Base-by-base conservation (phyloP, 1,140 invertebrate genomes). In the Drosophila kohkoa region DNA sequence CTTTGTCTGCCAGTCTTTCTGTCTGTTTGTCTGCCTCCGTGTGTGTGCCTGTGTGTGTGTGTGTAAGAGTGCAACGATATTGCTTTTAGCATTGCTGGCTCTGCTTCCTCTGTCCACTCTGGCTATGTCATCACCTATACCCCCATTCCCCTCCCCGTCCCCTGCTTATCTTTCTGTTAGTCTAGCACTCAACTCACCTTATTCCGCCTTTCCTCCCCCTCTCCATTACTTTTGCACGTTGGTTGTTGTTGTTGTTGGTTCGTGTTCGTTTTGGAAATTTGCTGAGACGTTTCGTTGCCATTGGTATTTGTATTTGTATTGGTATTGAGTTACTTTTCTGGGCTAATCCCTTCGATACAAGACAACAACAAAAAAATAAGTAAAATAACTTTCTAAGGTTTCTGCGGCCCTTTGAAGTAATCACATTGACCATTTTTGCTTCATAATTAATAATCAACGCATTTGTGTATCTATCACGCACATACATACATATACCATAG, bases 371-470 rank as follows among this genome's bases (percentile, higher is more conserved):
- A 13, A 5, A 43, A 43, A 48, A 64, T 54, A 60, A 55, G 8
- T 38, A 38, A 38, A 38, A 38, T 38, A 68, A 80, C 74, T 83
- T 81, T 73, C 75, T 83, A 83, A 66, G 77, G 81, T 74, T 85
- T 85, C 82, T 60, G 64, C 28, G 45, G 70, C 48, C 73, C 59
- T 64, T 65, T 78, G 71, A 81, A 82, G 74, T 81, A 77, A 88
- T 88, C 77, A 78, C 77, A 78, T 78, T 73, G 64, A 32, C 62
- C 79, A 70, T 79, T 82, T 82, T 77, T 67, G 77, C 62, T 81
- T 83, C 65, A 89, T 88, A 88, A 88, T 88, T 88, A 83, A 89
- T 88, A 87, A 87, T 83, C 77, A 80, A 83, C 70, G 77, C 82
- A 2, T 46, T 77, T 88, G 72, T 79, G 83, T 88, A 88, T 82